phyloP scores from a whole-genome alignment of 1,140 invertebrate species.

The Sminthurinus signatus region DNA sequence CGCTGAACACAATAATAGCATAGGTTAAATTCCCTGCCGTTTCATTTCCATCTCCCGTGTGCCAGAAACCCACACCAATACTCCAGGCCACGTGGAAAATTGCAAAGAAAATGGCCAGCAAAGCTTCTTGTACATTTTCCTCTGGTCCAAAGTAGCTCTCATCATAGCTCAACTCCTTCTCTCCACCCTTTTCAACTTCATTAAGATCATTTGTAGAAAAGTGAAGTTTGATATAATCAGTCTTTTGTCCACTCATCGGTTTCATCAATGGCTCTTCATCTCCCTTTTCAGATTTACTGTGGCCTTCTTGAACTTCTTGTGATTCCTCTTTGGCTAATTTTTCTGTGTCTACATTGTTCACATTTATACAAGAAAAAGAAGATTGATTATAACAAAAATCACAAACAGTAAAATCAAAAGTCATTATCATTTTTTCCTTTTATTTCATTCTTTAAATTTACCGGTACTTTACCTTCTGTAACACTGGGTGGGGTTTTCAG shows the following conservation, averaged over 20 bases:
- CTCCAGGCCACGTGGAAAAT: conserved; percentile 25
- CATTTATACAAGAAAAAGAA: not conserved
- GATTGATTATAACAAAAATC: too few relatives aligned
- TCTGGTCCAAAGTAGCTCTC: not conserved
- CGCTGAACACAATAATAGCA: conserved; percentile 19
- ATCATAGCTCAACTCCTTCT: not conserved
- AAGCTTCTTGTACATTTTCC: conserved; percentile 13
- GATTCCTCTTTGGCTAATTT: too few relatives aligned
- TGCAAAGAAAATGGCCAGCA: conserved; percentile 17
- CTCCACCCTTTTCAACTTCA: not conserved
- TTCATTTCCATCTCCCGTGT: conserved; percentile 3
- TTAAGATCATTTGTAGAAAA: not conserved
- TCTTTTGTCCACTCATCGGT: not conserved
- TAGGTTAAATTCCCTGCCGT: not conserved
- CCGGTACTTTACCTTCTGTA: too few relatives aligned
- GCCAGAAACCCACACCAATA: conserved; percentile 25
- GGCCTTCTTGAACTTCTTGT: too few relatives aligned
- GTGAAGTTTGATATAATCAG: not conserved
- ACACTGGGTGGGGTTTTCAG: too few relatives aligned
- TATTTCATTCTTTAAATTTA: too few relatives aligned
- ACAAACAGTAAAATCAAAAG: too few relatives aligned
- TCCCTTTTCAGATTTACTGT: too few relatives aligned
- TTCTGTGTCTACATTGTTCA: not conserved
- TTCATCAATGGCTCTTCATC: not conserved
- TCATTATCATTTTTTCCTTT: too few relatives aligned